Evolutionary conservation across 2,888 invertebrate genomes (phyloP), one percentile per base, ranked within the genome.

Genomic region (Lypha dubia): DNA sequence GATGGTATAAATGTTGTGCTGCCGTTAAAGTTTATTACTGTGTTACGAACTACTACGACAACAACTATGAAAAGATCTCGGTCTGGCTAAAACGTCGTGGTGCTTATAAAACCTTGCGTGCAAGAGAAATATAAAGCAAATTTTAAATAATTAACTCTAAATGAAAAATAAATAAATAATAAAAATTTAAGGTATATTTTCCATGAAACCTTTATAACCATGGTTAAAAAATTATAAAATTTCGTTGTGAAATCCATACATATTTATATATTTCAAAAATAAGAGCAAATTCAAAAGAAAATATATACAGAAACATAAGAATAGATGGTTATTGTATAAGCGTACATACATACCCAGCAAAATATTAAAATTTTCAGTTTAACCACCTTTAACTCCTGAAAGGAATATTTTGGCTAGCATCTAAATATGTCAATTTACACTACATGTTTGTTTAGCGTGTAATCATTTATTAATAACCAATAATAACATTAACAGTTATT

Each of bases 1-100:
- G 74, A n/a, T 63, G 56, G n/a, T 70, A 49, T 56, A 65, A n/a
- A 51, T 82, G 22, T 70, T 63, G 62, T 71, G 74, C 56, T 58
- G 75, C 46, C 53, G 62, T 73, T 84, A 74, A 65, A 62, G 22
- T 77, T 77, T 84, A 68, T 80, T 76, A 80, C 81, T 58, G 80
- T 81, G 56, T 84, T 84, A 84, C 77, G 74, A 65, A 58, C 62
- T 32, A 44, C 51, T 68, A 17, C 49, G 28, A 28, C 32, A 70
- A 22, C 49, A 58, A 32, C 17, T 22, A 41, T 24, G 38, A 49
- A 49, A 51, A 63, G 3, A 70, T 11, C 41, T 24, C 65, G 32
- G 46, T 13, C 9, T 35, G 22, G 28, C 28, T 20, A 65, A 73
- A 20, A 79, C 60, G 74, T 41, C 46, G 63, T 49, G 56, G 60